phyloP scores from a whole-genome alignment of 2,113 vertebrate genomes.

The Perca schrenkii region DNA sequence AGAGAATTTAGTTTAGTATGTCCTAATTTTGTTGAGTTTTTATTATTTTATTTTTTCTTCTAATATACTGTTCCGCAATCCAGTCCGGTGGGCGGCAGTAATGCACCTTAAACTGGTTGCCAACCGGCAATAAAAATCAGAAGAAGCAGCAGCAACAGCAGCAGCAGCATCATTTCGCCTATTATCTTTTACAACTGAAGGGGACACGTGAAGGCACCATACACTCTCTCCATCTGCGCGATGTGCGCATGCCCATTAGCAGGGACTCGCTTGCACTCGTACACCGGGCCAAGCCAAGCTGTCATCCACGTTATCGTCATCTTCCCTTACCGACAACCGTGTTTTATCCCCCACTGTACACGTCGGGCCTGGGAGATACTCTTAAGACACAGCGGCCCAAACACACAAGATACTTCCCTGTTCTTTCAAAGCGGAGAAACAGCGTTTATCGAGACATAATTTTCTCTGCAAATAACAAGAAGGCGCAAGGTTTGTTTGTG shows the following conservation, averaged over 20 bases:
- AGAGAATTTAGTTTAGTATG: no score
- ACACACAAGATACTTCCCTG: not conserved
- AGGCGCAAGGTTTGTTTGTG: constrained; percentile 68
- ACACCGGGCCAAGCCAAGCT: constrained; percentile 29
- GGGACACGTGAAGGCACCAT: constrained; percentile 39
- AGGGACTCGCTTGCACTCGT: not conserved
- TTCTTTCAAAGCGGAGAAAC: not conserved
- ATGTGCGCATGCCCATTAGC: constrained; percentile 48
- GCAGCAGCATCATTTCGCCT: not conserved
- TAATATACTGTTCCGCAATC: no score
- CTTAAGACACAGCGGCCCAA: not conserved
- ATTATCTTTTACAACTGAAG: not conserved
- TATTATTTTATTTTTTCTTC: no score
- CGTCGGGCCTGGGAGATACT: not conserved
- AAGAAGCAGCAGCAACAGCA: no score
- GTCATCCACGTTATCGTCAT: constrained; percentile 33
- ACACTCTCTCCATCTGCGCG: not conserved
- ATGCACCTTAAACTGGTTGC: no score
- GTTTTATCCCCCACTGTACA: not conserved
- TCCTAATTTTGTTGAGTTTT: no score
- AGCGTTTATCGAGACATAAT: not conserved
- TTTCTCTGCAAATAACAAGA: constrained; percentile 2
- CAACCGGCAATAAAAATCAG: no score
- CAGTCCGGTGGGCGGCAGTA: no score
- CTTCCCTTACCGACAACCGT: not conserved